Evolutionary conservation across 2,113 vertebrate species (phyloP).

Genomic region (Hiodon alosoides): DNA sequence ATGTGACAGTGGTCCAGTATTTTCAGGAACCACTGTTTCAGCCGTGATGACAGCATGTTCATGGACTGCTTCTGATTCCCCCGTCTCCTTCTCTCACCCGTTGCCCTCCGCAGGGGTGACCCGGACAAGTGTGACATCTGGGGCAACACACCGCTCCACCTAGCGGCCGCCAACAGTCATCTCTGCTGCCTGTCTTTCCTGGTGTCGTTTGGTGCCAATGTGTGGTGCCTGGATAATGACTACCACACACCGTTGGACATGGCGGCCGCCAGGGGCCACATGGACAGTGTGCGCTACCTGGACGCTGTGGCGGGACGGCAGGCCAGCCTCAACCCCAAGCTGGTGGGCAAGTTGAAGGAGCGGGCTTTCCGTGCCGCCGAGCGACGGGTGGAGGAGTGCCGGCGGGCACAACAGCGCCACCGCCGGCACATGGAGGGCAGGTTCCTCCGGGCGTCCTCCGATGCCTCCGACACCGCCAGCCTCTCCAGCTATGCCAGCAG

Average conservation of each 20-base stretch:
- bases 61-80: background rate
- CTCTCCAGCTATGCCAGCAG: constrained; percentile 84
- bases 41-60: no score
- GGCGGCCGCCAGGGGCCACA: constrained; percentile 92
- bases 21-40: no score
- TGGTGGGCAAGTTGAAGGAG: constrained; percentile 87
- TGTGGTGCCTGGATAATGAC: constrained; percentile 97
- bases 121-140: constrained; percentile 98
- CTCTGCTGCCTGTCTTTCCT: constrained; percentile 92
- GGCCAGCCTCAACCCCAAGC: constrained; percentile 80
- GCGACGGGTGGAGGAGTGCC: constrained; percentile 78
- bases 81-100: background rate
- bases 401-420: constrained; percentile 88
- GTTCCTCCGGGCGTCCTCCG: constrained; percentile 78
- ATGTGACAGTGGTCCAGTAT: no score
- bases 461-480: constrained; percentile 81
- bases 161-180: constrained; percentile 89
- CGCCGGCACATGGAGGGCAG: constrained; percentile 83
- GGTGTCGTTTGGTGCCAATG: constrained; percentile 93
- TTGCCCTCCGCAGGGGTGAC: constrained; percentile 73
- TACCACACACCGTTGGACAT: constrained; percentile 96
- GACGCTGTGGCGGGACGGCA: constrained; percentile 92
- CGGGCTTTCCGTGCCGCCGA: constrained; percentile 83
- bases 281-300: constrained; percentile 92
- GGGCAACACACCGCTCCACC: constrained; percentile 93